Evolutionary conservation across 2,113 vertebrate genomes (phyloP).

Genomic region (Caretta caretta): DNA sequence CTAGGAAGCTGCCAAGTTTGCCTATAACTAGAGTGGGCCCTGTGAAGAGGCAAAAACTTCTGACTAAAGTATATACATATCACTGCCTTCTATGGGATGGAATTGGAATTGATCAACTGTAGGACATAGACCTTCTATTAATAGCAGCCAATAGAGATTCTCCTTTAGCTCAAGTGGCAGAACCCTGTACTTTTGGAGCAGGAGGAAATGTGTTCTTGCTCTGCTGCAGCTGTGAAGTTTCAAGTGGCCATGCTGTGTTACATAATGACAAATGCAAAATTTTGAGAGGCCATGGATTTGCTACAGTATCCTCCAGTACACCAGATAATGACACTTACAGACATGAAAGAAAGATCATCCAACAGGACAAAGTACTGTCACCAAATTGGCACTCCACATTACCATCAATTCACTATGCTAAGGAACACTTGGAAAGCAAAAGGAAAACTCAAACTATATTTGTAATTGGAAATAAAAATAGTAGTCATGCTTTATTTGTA

Average conservation of each 20-base stretch:
- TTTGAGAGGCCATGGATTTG: neutral
- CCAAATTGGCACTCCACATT: neutral
- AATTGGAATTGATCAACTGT: neutral
- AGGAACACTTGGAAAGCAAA: neutral
- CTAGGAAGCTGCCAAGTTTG: no score
- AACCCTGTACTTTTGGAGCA: neutral
- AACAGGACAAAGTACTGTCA: neutral
- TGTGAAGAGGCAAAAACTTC: neutral
- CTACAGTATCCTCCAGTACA: neutral
- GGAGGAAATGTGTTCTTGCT: neutral
- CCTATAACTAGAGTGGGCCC: neutral
- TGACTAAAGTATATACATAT: neutral
- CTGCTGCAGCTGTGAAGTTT: neutral
- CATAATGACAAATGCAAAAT: neutral
- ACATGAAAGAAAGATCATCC: neutral
- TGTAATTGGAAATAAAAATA: no score
- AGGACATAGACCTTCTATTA: rapidly evolving
- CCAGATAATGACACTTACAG: neutral
- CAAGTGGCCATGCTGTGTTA: neutral
- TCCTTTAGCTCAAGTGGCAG: neutral
- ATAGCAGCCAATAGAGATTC: neutral
- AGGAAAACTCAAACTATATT: neutral
- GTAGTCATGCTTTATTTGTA: neutral
- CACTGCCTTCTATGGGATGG: neutral
- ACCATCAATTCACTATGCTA: neutral